Base-by-base conservation (phyloP, 2,888 invertebrate genomes). In the Lobophora halterata region DNA sequence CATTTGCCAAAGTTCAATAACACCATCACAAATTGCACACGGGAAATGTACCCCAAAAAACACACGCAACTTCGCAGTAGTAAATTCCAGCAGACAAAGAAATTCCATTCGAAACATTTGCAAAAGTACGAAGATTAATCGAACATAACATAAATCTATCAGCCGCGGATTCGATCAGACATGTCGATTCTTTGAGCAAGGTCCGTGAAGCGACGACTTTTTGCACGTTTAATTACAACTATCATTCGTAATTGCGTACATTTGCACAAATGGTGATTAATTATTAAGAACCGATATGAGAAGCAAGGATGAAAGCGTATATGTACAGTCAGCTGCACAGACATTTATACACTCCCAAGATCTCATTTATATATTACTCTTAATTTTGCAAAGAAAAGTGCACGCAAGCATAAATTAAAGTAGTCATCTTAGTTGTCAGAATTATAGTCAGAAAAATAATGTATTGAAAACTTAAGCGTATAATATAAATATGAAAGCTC, bases 261-360 rank as follows among this genome's bases (percentile, higher is more conserved):
- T 45, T 46, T 49, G 36, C 47, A 43, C 49, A 45, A 47, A 52
- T 39, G 40, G 47, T 52, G 45, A 49, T 41, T 43, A 49, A 47
- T 52, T 44, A 32, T 42, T 34, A 39, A 19, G 28, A 41, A 36
- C 23, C 31, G 44, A 46, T 46, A 33, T 36, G 16, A 19, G 31
- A 23, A 36, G 33, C 26, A 7, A 6, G 11, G n/a, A 8, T n/a
- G n/a, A n/a, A n/a, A n/a, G n/a, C n/a, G n/a, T n/a, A n/a, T n/a
- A n/a, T n/a, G n/a, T n/a, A n/a, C n/a, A n/a, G n/a, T n/a, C n/a
- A n/a, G n/a, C n/a, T n/a, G n/a, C n/a, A n/a, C n/a, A n/a, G n/a
- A n/a, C n/a, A n/a, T n/a, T n/a, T n/a, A n/a, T n/a, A n/a, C n/a
- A n/a, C n/a, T n/a, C n/a, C n/a, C n/a, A n/a, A n/a, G n/a, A n/a